Base-by-base conservation (phyloP, 2,113 vertebrate species). In the Etia nguti region DNA sequence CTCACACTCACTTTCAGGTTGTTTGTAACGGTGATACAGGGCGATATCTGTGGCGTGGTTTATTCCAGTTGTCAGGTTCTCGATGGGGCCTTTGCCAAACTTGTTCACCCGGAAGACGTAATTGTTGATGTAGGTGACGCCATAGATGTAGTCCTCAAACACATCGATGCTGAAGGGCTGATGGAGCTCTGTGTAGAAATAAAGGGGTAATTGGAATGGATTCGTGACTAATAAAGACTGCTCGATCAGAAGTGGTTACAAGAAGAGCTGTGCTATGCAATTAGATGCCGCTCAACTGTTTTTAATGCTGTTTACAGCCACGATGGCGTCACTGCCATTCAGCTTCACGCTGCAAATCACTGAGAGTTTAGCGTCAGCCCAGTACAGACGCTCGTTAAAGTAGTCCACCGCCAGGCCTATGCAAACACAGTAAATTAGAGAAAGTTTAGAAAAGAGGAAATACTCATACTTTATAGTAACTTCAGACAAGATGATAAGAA, bases 141-240 rank as follows among this genome's bases (percentile, higher is more conserved):
- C 99, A 0, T 99, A 99, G 94, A 99, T 97, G 94, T 98, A 98
- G 89, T 99, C 98, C 91, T 99, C 99, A 31, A 99, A 99, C 86
- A 99, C 97, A 26, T 99, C 99, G 0, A 99, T 99, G 95, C 98
- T 99, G 96, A 99, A 99, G 1, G 99, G 99, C 57, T 99, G 97
- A 91, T 97, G 97, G 12, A 99, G 96, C 41, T 98, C 98, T 95
- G 90, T 4, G 79, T 4, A 11, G 22, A 79, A 80, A 84, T 13
- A 62, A 36, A 29, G 18, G 82, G 31, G 48, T 31, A 55, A 22
- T 6, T 48, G 24, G 10, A 65, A 4, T 1, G 10, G 38, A 65
- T 29, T 54, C 10, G 3, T n/a, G 79, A 55, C 10, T 26, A 41
- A 80, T 46, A 20, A 26, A 65, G 22, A 22, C 16, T 0, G 70